Percentiles rank a stretch among this genome's conserved stretches.
These are phyloP conservation scores for Steatocranus sp. DNA, from an alignment of 2,797 vertebrate genomes.

Conservation along the genomic window DNA sequence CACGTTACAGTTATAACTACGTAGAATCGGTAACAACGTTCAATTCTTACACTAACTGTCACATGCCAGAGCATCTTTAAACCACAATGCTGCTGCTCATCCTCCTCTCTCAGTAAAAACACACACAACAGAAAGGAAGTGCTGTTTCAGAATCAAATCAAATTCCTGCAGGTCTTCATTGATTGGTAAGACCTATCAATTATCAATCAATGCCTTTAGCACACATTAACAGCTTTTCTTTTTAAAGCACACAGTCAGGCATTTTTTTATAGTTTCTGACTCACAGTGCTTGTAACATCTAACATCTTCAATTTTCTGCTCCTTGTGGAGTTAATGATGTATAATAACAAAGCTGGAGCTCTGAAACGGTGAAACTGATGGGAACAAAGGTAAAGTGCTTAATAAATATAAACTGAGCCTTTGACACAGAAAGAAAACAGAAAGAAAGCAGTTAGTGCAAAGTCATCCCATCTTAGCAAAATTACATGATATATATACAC, in stretches of 20 bases:
- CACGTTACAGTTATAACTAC: not conserved
- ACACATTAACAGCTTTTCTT: not conserved
- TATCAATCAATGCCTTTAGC: not conserved
- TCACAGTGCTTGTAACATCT: not conserved
- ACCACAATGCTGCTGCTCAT: not conserved
- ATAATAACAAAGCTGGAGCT: not conserved
- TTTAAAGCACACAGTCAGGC: not conserved
- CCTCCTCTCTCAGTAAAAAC: not conserved
- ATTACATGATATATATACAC: not conserved
- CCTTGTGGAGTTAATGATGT: not conserved
- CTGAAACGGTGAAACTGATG: not conserved
- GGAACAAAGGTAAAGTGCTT: conserved; percentile 8
- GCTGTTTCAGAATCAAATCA: not conserved
- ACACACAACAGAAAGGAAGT: not conserved
- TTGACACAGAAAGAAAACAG: not conserved
- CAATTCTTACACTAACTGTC: not conserved
- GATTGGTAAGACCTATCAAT: not conserved
- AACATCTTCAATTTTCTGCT: not conserved
- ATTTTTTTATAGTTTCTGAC: not conserved
- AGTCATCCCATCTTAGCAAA: not conserved
- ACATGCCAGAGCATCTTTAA: not conserved
- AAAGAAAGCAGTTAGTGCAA: conserved; percentile 20
- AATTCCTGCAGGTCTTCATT: not conserved
- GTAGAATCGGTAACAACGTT: not conserved
- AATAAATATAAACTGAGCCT: conserved; percentile 18